Evolutionary conservation across 1,140 invertebrate species (phyloP), one percentile per base, ranked within the genome.

Genomic region (Hirudo medicinalis): DNA sequence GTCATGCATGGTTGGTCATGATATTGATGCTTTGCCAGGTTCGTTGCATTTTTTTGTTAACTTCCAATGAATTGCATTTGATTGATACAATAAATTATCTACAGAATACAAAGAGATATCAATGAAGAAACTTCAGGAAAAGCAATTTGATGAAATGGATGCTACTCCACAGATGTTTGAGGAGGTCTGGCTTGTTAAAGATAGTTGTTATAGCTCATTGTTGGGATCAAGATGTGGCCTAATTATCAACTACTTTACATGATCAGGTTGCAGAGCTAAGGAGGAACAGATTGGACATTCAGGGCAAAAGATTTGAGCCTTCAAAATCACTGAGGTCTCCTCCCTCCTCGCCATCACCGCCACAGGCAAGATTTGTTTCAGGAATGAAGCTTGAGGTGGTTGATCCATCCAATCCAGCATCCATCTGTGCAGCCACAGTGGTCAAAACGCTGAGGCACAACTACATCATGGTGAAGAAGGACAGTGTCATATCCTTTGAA

Each of bases 341-440:
- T 63, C 22, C 57, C 11, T 63, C 57, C 17, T 32, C 22, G 22
- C 57, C 22, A 20, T 32, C 22, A 54, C 66, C 55, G 8, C 71
- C 66, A 9, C 69, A 71, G 11, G 19, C 77, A 25, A 79, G 78
- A 73, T 94, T 96, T 78, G 82, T 87, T 32, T 88, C 89, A 76
- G 93, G 92, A 55, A 95, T 96, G 92, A 97, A 97, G 80, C 81
- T 98, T 32, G 94, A 97, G 85, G 93, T 93, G 0, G 92, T 97
- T 67, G 94, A 98, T 85, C 94, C 94, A 0, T 82, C 97, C 0
- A 96, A 97, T 82, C 82, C 96, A 15, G 92, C 91, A 1, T 88
- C 91, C 0, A 93, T 97, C 70, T 97, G 93, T 82, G 92, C 92
- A 0, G 93, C 93, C 0, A 95, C 93, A 0, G 89, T 98, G 11